Base-by-base conservation (phyloP, 2,797 vertebrate genomes). In the Melanotaenia boesemani region DNA sequence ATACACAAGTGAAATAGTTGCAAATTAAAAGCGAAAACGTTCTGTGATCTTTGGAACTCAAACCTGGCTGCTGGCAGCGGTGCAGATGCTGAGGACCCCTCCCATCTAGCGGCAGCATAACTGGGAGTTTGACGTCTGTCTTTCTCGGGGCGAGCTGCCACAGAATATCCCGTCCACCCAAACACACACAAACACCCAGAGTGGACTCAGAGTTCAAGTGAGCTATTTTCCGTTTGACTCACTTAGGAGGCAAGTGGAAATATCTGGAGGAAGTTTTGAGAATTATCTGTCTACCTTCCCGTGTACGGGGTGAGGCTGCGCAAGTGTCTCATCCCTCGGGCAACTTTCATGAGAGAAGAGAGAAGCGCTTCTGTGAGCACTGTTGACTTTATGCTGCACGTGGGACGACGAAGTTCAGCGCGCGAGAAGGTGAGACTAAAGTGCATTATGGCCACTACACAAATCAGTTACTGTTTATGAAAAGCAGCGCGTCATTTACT, bases 361-460 rank as follows among this genome's bases (percentile, higher is more conserved):
- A 56, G 72, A 74, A 65, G 34, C 70, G 28, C 28, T 16, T 61
- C 67, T 41, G 62, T 30, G 30, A 46, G 13, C 44, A 8, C 55
- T 12, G 44, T 7, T 63, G 65, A 55, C 76, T 81, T 67, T 9
- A 74, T 48, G 81, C 3, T n/a, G 76, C 66, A 0, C 24, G 39
- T 67, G 82, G 67, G 73, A 30, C 60, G 54, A 4, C 65, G 11
- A 63, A 75, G 57, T 37, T 60, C n/a, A 76, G 67, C 10, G 67
- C 74, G 41, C 86, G 78, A 86, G 80, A 89, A 93, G 90, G 90
- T 93, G 89, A 83, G 90, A 71, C 16, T 67, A 67, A 34, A 63
- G 28, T 37, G 1, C 24, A 32, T 13, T n/a, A 57, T 44, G 4
- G 16, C 18, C 8, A 48, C 28, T 52, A 41, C 9, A 36, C 12